A percentile compares a stretch with the other conserved stretches of the same genome.
These are phyloP conservation scores for Trileptium ribeirensis DNA, from an alignment of 2,888 invertebrate genomes.

Conservation along the genomic window DNA sequence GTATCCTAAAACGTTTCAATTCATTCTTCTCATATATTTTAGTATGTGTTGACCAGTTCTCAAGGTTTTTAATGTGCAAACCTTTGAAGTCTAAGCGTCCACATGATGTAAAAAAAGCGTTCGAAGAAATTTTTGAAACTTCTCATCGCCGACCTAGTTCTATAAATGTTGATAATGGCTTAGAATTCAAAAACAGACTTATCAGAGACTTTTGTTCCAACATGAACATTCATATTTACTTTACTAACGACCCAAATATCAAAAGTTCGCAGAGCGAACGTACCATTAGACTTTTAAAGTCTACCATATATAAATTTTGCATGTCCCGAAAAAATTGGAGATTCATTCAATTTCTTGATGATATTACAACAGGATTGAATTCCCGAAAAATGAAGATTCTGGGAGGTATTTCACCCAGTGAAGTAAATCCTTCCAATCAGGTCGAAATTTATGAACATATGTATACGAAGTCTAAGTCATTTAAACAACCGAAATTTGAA, in stretches of 20 bases:
- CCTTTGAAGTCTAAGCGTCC: neutral
- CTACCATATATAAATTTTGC: conserved; percentile 3
- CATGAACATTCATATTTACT: neutral
- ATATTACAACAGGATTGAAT: neutral
- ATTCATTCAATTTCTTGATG: neutral
- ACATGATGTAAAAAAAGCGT: neutral
- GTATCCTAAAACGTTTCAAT: neutral
- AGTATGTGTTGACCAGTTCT: neutral
- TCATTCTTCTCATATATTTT: neutral
- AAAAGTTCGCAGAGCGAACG: conserved; percentile 6
- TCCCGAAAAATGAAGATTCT: conserved; percentile 11
- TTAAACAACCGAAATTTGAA: neutral
- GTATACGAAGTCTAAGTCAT: too few species aligned
- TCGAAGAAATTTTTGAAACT: neutral
- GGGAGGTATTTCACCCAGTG: neutral
- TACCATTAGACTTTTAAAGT: neutral
- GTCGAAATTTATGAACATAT: neutral
- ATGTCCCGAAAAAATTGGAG: neutral
- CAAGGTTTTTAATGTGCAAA: neutral
- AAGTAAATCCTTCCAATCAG: conserved; percentile 1
- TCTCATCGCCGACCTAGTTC: neutral
- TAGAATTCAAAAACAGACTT: neutral
- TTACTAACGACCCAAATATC: conserved; percentile 4
- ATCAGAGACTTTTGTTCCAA: neutral
- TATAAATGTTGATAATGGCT: neutral